Base-by-base conservation (phyloP, 2,797 vertebrate genomes). In the Xiphophorus birchmanni region DNA sequence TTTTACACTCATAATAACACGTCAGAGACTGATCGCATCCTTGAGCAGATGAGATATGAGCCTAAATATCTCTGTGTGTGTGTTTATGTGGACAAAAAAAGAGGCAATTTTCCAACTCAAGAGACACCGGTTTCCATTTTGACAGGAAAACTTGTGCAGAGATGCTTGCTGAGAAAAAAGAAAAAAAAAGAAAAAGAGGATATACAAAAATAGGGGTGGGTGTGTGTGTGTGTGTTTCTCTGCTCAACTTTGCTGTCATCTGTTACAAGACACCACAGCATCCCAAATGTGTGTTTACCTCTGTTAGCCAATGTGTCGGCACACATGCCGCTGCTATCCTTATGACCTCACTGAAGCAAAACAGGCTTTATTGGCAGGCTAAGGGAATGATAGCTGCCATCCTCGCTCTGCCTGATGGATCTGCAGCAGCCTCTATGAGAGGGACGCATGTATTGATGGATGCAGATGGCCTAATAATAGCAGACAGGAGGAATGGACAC, bases 381-480 rank as follows among this genome's bases (percentile, higher is more conserved):
- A 45, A 1, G 47, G 76, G 84, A 23, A 47, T 80, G 86, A 85
- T 87, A 86, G 74, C 87, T 76, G 75, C 78, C 13, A 42, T 67
- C 88, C 87, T 81, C 63, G 82, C 71, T 32, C 67, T 48, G 75
- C 74, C 44, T 71, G 82, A 89, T 83, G 84, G 77, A 86, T 77
- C 78, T 77, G 40, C 82, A 88, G 88, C 90, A 88, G 88, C 90
- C 89, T 93, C 84, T 84, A 84, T 71, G 78, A 88, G 87, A 93
- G 88, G 77, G 86, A 92, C 94, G 85, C 67, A 26, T 71, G 79
- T 77, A 86, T 89, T 87, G 69, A 87, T 93, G 87, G 90, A 92
- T 92, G 92, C 88, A 90, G 91, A 91, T 90, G 90, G 90, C 87
- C 91, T 90, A 86, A 90, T 94, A 93, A 93, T 89, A 89, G 92